Conservation (phyloP, 2,113 vertebrate genomes). For the Oryzias celebensis region DNA sequence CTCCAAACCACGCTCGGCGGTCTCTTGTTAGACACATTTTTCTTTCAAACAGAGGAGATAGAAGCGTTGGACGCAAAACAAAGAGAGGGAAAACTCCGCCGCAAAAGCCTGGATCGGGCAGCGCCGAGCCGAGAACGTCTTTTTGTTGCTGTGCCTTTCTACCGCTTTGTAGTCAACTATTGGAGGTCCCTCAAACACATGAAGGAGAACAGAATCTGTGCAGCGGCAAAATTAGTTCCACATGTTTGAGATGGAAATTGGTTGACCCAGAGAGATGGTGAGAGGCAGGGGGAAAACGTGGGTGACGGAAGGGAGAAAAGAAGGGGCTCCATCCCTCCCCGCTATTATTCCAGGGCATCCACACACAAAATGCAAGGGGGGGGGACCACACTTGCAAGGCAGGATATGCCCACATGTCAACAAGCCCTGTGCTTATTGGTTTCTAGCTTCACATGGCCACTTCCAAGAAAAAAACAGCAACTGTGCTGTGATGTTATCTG, state of each 20-base stretch:
- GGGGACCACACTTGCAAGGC: constrained; percentile 58
- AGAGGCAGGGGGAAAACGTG: constrained; percentile 55
- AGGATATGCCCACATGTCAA: constrained; percentile 62
- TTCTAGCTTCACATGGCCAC: constrained; percentile 39
- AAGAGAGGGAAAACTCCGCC: constrained; percentile 66
- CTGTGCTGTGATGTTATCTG: constrained; percentile 31
- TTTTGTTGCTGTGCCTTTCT: constrained; percentile 60
- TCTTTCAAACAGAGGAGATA: constrained; percentile 59
- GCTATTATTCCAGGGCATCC: constrained; percentile 40
- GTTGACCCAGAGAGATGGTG: constrained; percentile 72
- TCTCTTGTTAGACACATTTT: constrained; percentile 65
- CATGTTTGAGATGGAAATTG: constrained; percentile 81
- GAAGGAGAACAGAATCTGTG: constrained; percentile 39
- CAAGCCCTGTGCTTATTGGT: constrained; percentile 42
- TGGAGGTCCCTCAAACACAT: constrained; percentile 44
- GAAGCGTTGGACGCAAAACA: constrained; percentile 59
- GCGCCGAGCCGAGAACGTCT: constrained; percentile 50
- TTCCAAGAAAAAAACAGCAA: constrained; percentile 36
- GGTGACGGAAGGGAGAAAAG: constrained; percentile 39
- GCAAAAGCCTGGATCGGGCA: constrained; percentile 31
- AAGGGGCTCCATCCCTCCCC: constrained; percentile 18
- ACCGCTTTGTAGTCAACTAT: constrained; percentile 56
- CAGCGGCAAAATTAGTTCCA: constrained; percentile 83
- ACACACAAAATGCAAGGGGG: constrained; percentile 59
- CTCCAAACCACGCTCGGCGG: constrained; percentile 64